These are phyloP conservation scores for Rafetus swinhoei DNA, from an alignment of 2,113 vertebrate genomes.

Conservation along the genomic window DNA sequence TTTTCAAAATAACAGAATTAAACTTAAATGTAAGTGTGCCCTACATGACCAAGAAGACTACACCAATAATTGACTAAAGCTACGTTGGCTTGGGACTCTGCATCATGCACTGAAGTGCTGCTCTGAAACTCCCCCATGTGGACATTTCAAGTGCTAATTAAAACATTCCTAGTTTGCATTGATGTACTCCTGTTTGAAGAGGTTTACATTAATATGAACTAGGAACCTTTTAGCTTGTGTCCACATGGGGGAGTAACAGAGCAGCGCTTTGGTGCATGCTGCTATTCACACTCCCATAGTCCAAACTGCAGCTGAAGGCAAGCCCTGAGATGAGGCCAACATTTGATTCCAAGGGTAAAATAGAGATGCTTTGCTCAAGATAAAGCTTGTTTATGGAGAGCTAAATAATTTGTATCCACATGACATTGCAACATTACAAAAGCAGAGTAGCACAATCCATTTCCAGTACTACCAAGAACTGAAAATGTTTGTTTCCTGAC, in stretches of 20 bases:
- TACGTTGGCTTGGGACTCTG: background rate
- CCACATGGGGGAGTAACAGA: too few relatives aligned
- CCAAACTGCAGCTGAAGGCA: too few relatives aligned
- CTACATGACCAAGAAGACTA: background rate
- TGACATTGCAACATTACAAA: background rate
- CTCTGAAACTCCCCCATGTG: background rate
- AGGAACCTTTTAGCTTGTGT: too few relatives aligned
- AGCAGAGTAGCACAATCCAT: background rate
- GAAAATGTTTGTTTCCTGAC: background rate
- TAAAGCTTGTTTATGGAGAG: background rate
- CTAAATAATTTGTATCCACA: background rate
- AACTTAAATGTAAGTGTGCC: background rate
- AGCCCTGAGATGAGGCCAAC: too few relatives aligned
- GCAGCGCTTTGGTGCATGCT: too few relatives aligned
- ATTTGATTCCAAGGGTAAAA: background rate
- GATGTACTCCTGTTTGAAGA: too few relatives aligned
- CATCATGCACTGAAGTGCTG: background rate
- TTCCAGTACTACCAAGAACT: rapidly evolving
- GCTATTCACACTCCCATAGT: too few relatives aligned
- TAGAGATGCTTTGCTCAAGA: background rate
- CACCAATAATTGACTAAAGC: background rate
- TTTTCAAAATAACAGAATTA: slow-evolving; percentile 14
- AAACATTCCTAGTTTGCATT: background rate
- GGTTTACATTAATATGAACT: too few relatives aligned
- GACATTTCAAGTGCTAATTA: background rate